phyloP scores from a whole-genome alignment of 1,140 invertebrate species.

The Hylaeus anthracinus region DNA sequence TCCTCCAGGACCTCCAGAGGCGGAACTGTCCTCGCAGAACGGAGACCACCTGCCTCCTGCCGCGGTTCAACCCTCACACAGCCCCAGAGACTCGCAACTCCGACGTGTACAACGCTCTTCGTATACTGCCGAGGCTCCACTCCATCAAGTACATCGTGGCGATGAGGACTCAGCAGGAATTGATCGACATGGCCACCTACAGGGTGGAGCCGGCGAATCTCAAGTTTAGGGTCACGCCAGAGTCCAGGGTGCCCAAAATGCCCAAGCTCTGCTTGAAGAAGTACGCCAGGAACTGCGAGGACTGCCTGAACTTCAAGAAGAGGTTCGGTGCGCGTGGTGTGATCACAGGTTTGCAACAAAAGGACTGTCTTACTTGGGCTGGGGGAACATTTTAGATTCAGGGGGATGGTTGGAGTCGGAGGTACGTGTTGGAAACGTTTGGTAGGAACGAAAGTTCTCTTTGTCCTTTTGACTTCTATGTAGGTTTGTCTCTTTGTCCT shows the following conservation, averaged over 20 bases:
- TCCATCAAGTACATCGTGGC: slow-evolving; percentile 64
- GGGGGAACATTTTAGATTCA: too few relatives aligned
- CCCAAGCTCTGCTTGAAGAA: slow-evolving; percentile 66
- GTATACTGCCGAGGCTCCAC: slow-evolving; percentile 61
- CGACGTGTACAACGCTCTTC: slow-evolving; percentile 70
- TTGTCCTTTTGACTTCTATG: too few relatives aligned
- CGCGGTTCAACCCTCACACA: slow-evolving; percentile 51
- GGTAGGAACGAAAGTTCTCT: too few relatives aligned
- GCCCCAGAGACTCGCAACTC: slow-evolving; percentile 56
- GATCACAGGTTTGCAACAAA: slow-evolving; percentile 29
- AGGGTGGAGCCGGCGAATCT: slow-evolving; percentile 51
- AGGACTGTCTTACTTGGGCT: too few relatives aligned
- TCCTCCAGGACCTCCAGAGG: slow-evolving; percentile 56
- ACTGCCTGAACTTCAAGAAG: slow-evolving; percentile 70
- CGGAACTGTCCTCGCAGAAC: slow-evolving; percentile 51
- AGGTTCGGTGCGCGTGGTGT: neutral
- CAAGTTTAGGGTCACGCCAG: slow-evolving; percentile 46
- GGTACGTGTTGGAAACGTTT: too few relatives aligned
- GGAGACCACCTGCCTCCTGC: slow-evolving; percentile 48
- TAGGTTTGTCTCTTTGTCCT: too few relatives aligned
- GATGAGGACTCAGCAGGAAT: slow-evolving; percentile 52
- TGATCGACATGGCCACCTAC: slow-evolving; percentile 60
- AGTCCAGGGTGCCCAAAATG: slow-evolving; percentile 53
- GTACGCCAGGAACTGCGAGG: slow-evolving; percentile 60
- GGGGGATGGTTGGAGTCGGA: too few relatives aligned